phyloP scores from a whole-genome alignment of 1,140 invertebrate species.

The Planococcus citri region DNA sequence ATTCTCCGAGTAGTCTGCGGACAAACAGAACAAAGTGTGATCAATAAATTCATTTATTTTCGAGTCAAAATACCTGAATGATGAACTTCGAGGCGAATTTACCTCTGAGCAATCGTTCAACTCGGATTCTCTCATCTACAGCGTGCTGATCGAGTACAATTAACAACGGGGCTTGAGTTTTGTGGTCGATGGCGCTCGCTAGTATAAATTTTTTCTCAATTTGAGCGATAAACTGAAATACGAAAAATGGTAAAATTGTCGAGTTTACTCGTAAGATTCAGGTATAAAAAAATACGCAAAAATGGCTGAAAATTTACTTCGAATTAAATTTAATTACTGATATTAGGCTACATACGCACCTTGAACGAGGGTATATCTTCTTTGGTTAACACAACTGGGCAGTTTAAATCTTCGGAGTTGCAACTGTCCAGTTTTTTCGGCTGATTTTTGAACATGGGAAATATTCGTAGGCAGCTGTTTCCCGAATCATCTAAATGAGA shows the following conservation, averaged over 20 bases:
- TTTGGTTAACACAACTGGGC: not conserved
- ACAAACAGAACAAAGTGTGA: too few relatives aligned
- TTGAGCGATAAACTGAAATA: constrained; percentile 15
- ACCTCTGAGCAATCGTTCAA: constrained; percentile 20
- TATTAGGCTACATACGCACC: too few relatives aligned
- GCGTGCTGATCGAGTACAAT: constrained; percentile 21
- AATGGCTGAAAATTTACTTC: too few relatives aligned
- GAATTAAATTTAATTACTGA: too few relatives aligned
- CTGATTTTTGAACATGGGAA: not conserved
- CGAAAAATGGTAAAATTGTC: not conserved
- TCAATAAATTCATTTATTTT: too few relatives aligned
- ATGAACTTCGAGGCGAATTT: not conserved
- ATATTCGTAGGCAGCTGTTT: not conserved
- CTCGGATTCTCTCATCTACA: constrained; percentile 21
- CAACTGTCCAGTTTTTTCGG: not conserved
- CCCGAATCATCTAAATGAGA: not conserved
- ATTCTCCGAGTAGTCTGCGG: not conserved
- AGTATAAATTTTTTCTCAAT: constrained; percentile 19
- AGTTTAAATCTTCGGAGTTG: not conserved
- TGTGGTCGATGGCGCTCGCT: not conserved
- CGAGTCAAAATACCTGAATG: too few relatives aligned
- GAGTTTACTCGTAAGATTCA: not conserved
- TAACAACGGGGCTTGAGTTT: not conserved
- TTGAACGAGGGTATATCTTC: not conserved
- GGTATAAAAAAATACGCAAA: not conserved